Evolutionary conservation across 2,888 invertebrate genomes (phyloP).

Genomic region (Meliscaeva auricollis): DNA sequence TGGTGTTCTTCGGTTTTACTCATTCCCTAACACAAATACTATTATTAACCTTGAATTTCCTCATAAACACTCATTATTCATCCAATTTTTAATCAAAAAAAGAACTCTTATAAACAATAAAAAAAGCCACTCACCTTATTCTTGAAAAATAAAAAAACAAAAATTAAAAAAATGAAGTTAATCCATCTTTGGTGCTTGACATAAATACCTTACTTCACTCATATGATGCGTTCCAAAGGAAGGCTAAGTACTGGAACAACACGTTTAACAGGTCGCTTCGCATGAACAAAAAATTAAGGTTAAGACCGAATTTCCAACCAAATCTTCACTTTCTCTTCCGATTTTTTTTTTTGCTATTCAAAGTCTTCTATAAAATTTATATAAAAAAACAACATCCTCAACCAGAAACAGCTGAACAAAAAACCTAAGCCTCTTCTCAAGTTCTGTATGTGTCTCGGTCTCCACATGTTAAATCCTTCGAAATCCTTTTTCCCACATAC

Average conservation of each 20-base stretch:
- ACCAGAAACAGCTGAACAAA: slow-evolving; percentile 9
- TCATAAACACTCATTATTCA: not conserved
- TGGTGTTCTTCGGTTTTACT: no score
- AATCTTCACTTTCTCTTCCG: slow-evolving; percentile 60
- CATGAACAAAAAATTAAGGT: slow-evolving; percentile 65
- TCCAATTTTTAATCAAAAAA: not conserved
- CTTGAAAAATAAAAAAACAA: not conserved
- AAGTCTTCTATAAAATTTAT: slow-evolving; percentile 24
- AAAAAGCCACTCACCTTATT: slow-evolving; percentile 28
- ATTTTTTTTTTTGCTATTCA: slow-evolving; percentile 22
- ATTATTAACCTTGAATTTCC: not conserved
- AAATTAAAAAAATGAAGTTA: slow-evolving; percentile 30
- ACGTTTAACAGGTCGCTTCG: slow-evolving; percentile 51
- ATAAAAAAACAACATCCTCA: not conserved
- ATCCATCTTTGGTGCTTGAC: slow-evolving; percentile 18
- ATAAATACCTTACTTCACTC: slow-evolving; percentile 33
- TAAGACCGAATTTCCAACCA: slow-evolving; percentile 68
- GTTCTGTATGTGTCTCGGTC: slow-evolving; percentile 67
- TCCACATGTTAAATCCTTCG: slow-evolving; percentile 65
- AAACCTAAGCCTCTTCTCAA: slow-evolving; percentile 49
- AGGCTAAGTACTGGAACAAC: slow-evolving; percentile 28
- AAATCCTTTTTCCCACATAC: slow-evolving; percentile 60
- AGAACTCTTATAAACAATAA: not conserved
- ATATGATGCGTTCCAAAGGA: slow-evolving; percentile 28
- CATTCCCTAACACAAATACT: no score